Conservation (phyloP, 2,113 vertebrate genomes). For the Seriola dumerili region DNA sequence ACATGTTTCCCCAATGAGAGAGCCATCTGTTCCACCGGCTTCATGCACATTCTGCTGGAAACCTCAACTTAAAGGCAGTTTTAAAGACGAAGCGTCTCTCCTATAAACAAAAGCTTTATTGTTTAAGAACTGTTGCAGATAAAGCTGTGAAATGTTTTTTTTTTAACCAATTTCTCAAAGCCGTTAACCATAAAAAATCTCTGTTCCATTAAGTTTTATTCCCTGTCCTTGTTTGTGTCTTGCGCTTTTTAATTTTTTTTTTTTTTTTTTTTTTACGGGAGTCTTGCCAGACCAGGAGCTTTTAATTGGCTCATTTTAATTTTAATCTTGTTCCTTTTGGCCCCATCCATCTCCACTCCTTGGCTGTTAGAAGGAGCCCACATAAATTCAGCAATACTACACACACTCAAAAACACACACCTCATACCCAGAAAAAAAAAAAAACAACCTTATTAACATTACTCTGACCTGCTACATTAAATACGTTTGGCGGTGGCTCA, state of each 20-base stretch:
- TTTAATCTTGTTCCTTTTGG: constrained; percentile 30
- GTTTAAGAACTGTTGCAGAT: not conserved
- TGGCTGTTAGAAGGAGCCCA: constrained; percentile 12
- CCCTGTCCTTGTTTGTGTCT: constrained; percentile 34
- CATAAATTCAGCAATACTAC: constrained; percentile 20
- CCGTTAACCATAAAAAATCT: constrained; percentile 34
- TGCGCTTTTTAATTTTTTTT: constrained; percentile 1
- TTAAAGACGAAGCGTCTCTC: constrained; percentile 5
- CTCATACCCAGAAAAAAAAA: not conserved
- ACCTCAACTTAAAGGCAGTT: not conserved
- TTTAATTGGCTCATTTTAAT: constrained; percentile 65
- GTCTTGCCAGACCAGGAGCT: constrained; percentile 2
- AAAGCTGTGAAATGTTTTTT: constrained; percentile 13
- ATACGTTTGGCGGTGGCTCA: constrained; percentile 1
- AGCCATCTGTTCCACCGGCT: constrained; percentile 64
- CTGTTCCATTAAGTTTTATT: constrained; percentile 39
- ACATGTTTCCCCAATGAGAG: constrained; percentile 47
- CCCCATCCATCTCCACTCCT: constrained; percentile 7
- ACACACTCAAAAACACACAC: not conserved
- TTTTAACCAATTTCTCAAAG: constrained; percentile 41
- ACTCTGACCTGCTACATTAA: constrained; percentile 15
- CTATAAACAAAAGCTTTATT: constrained; percentile 11
- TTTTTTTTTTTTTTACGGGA: not conserved
- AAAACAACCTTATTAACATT: not conserved
- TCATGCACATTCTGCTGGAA: constrained; percentile 2